A percentile compares a stretch with the other conserved stretches of the same genome.
These are phyloP conservation scores for Trematocara marginatum DNA, from an alignment of 2,113 vertebrate genomes.

Conservation along the genomic window DNA sequence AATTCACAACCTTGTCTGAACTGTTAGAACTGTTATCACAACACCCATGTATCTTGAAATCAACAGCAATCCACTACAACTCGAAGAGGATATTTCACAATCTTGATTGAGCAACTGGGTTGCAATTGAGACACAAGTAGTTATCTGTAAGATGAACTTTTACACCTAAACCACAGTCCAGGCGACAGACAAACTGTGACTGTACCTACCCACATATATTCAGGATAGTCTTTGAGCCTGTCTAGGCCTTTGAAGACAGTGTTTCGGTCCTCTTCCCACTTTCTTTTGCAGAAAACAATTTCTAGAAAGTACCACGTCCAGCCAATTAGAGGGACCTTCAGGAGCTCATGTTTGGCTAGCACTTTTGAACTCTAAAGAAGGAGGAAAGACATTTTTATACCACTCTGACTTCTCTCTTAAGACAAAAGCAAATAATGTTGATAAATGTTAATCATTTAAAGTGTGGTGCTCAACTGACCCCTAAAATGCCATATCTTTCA, in stretches of 20 bases:
- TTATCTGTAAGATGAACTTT: background rate
- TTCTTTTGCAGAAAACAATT: slow-evolving; percentile 97
- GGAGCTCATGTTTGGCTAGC: slow-evolving; percentile 91
- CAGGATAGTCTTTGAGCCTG: slow-evolving; percentile 86
- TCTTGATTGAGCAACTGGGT: background rate
- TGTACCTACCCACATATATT: slow-evolving; percentile 94
- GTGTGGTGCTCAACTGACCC: slow-evolving; percentile 75
- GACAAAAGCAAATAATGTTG: background rate
- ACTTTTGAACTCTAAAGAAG: slow-evolving; percentile 90
- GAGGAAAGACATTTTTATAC: background rate
- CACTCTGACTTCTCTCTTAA: background rate
- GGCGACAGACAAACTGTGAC: background rate
- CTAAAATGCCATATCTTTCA: slow-evolving; percentile 89
- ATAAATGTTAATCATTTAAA: background rate
- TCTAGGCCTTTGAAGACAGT: slow-evolving; percentile 82
- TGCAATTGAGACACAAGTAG: background rate
- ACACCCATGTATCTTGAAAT: background rate
- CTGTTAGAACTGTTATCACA: background rate
- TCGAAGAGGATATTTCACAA: background rate
- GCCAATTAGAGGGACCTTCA: slow-evolving; percentile 93
- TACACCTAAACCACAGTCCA: background rate
- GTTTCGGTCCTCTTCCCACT: slow-evolving; percentile 94
- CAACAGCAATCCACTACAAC: background rate
- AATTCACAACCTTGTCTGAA: background rate
- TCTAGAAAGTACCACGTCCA: slow-evolving; percentile 99